Base-by-base conservation (phyloP, 2,113 vertebrate genomes). In the Nothobranchius kuhntae region DNA sequence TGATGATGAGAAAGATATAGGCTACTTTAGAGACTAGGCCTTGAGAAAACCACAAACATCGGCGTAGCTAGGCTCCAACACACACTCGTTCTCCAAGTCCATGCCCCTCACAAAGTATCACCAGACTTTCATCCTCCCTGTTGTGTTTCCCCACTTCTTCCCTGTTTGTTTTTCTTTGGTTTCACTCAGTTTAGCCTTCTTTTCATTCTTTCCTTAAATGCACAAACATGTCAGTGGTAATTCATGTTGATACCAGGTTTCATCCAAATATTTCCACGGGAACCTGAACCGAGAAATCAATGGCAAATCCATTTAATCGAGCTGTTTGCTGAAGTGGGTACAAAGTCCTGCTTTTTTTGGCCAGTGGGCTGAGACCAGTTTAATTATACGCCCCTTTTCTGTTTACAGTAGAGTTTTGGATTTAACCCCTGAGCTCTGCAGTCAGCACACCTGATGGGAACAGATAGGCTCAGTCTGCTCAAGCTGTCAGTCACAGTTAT, bases 261-360 rank as follows among this genome's bases (percentile, higher is more conserved):
- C 83, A 58, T 89, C 78, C 84, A 91, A 91, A 92, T 89, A 87
- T 91, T 91, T 93, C 82, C 82, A 85, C 78, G 84, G 88, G 86
- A 91, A 90, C 87, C 77, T 88, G 77, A 91, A 89, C 77, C 71
- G 61, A 83, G 80, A 89, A 88, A 87, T 89, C 73, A 80, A 75
- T 67, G 81, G 85, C 84, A 89, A 90, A 91, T 90, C 86, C 75
- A 78, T 85, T 85, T 89, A 87, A 90, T 85, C 75, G 75, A 80
- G 77, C 68, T 76, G 82, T 87, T 91, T 88, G 89, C 84, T 87
- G 86, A 87, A 83, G 79, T 83, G 82, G 87, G 75, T 80, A 65
- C 81, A 85, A 58, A 89, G 78, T 81, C 55, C 73, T 86, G 83
- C 83, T 91, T 90, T 90, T 69, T 72, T 89, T 91, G 81, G 83